Evolutionary conservation across 2,797 vertebrate genomes (phyloP).

Genomic region (Megaceryle alcyon): DNA sequence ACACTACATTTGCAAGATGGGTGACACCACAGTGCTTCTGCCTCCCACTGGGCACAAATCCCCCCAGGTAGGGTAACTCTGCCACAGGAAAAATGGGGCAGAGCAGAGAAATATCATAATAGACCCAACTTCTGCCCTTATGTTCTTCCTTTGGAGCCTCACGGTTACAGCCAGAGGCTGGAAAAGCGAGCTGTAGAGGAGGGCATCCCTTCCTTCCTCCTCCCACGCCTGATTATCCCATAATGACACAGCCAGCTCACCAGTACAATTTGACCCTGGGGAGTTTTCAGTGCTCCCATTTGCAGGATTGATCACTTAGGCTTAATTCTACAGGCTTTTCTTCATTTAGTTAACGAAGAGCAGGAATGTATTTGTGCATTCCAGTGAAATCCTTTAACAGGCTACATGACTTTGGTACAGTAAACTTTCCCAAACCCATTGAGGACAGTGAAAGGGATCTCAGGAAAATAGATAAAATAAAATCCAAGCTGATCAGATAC

Average conservation of each 20-base stretch:
- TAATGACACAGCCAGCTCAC: not conserved
- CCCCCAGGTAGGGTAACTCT: not conserved
- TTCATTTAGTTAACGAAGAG: not conserved
- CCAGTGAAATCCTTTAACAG: not conserved
- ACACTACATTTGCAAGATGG: not conserved
- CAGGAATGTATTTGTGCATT: not conserved
- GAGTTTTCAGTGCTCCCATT: not conserved
- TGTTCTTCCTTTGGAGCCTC: not conserved
- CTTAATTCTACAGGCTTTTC: not conserved
- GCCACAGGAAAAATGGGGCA: not conserved
- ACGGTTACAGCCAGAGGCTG: fast-evolving
- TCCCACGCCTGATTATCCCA: not conserved
- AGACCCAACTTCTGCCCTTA: not conserved
- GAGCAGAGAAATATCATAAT: fast-evolving
- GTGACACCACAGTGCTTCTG: not conserved
- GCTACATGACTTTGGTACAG: not conserved
- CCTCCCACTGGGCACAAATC: not conserved
- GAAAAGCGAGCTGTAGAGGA: not conserved
- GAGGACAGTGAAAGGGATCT: not conserved
- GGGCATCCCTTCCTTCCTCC: not conserved
- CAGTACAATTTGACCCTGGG: not conserved
- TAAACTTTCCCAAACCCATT: not conserved
- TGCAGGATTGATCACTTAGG: not conserved
- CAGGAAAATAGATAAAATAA: not conserved
- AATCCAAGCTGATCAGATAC: not conserved